These are phyloP conservation scores for Rhamnusium bicolor DNA, from an alignment of 2,888 invertebrate genomes.

Conservation along the genomic window DNA sequence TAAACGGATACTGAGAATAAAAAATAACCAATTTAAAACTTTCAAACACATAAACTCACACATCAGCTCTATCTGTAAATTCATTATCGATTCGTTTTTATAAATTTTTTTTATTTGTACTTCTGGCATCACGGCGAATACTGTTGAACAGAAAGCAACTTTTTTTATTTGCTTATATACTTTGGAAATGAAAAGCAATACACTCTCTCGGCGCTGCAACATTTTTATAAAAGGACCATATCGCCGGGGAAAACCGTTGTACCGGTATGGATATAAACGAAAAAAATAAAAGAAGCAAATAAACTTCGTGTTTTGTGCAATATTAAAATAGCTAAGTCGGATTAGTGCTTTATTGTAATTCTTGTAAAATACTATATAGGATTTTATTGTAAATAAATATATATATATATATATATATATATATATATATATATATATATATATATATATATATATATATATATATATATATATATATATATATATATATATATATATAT, in stretches of 20 bases:
- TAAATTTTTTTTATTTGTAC: constrained; percentile 6
- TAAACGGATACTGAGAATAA: neutral
- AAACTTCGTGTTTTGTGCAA: neutral
- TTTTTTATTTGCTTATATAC: constrained; percentile 21
- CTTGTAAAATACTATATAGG: neutral
- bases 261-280: constrained; percentile 9
- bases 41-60: neutral
- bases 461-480: too few relatives aligned
- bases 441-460: too few relatives aligned
- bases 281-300: neutral
- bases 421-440: too few relatives aligned
- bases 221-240: constrained; percentile 18
- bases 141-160: neutral
- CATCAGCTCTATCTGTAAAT: neutral
- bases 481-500: too few relatives aligned
- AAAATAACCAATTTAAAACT: neutral
- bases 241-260: constrained; percentile 2
- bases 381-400: too few relatives aligned
- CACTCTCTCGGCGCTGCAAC: constrained; percentile 10
- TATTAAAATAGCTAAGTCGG: neutral
- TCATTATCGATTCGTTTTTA: constrained; percentile 12
- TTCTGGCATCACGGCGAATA: neutral
- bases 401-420: too few relatives aligned
- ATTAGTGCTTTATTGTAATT: neutral
- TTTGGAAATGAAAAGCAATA: constrained; percentile 30